phyloP scores from a whole-genome alignment of 2,797 vertebrate genomes.

The Enoplosus armatus region DNA sequence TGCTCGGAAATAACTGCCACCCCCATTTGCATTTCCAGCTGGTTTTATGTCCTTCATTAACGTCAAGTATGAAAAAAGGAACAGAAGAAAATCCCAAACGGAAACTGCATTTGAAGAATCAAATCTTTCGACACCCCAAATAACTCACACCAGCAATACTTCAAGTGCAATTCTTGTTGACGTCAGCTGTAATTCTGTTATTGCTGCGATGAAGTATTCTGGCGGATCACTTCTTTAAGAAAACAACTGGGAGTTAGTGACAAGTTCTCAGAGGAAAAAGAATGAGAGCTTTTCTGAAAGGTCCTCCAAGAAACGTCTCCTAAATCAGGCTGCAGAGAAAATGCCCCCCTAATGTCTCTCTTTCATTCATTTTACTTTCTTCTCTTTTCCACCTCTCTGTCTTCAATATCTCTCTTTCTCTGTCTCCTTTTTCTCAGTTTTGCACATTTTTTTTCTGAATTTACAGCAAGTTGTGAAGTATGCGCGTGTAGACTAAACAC shows the following conservation, averaged over 20 bases:
- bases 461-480: background rate
- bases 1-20: constrained; percentile 54
- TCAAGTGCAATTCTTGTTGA: constrained; percentile 75
- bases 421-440: background rate
- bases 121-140: constrained; percentile 74
- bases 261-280: constrained; percentile 59
- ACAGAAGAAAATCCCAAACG: constrained; percentile 41
- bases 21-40: constrained; percentile 54
- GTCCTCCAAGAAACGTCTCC: constrained; percentile 57
- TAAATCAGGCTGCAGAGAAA: constrained; percentile 50
- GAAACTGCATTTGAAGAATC: constrained; percentile 72
- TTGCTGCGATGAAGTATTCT: constrained; percentile 77
- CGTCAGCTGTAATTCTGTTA: constrained; percentile 78
- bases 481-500: background rate
- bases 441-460: constrained; percentile 11
- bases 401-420: background rate
- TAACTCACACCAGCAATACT: constrained; percentile 75
- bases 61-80: constrained; percentile 35
- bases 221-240: constrained; percentile 70
- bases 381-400: background rate
- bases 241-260: constrained; percentile 75
- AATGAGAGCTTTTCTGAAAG: constrained; percentile 61
- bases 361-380: constrained; percentile 5
- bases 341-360: constrained; percentile 2
- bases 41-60: constrained; percentile 63